A percentile compares a stretch with the other conserved stretches of the same genome.
phyloP scores from a whole-genome alignment of 2,797 vertebrate genomes.

The Chaunax sp. region DNA sequence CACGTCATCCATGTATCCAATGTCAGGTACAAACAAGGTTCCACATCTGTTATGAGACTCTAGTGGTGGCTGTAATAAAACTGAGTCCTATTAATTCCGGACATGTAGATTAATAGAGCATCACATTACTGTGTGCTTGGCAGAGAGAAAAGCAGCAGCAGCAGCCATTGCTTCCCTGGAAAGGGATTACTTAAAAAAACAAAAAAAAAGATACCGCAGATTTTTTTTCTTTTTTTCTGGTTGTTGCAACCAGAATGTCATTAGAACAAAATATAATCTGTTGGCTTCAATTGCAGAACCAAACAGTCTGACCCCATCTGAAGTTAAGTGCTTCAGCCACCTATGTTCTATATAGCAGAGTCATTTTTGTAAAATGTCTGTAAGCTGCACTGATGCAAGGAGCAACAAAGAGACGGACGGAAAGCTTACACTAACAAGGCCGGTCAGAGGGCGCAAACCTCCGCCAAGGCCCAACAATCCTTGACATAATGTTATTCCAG shows the following conservation, averaged over 20 bases:
- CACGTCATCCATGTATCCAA: not conserved
- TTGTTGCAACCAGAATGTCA: conserved; percentile 63
- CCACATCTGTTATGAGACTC: conserved; percentile 70
- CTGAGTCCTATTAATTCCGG: conserved; percentile 63
- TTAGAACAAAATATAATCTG: conserved; percentile 71
- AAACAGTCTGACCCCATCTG: conserved; percentile 52
- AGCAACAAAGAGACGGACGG: conserved; percentile 14
- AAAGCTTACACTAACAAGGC: conserved; percentile 34
- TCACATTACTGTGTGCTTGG: conserved; percentile 73
- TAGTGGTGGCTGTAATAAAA: conserved; percentile 68
- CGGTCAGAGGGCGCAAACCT: too few species aligned
- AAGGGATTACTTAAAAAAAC: conserved; percentile 64
- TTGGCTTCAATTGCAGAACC: conserved; percentile 58
- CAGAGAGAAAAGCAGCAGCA: conserved; percentile 46
- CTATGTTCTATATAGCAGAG: conserved; percentile 55
- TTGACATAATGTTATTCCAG: too few species aligned
- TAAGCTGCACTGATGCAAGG: conserved; percentile 28
- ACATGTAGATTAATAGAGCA: conserved; percentile 78
- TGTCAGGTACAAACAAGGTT: conserved; percentile 29
- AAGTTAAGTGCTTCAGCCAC: conserved; percentile 58
- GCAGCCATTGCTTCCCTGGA: conserved; percentile 48
- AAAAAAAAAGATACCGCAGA: conserved; percentile 45
- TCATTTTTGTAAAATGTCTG: conserved; percentile 50
- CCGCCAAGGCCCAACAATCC: too few species aligned
- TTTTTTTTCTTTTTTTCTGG: conserved; percentile 46